Evolutionary conservation across 2,888 invertebrate species (phyloP).

Genomic region (Meteorus colon): DNA sequence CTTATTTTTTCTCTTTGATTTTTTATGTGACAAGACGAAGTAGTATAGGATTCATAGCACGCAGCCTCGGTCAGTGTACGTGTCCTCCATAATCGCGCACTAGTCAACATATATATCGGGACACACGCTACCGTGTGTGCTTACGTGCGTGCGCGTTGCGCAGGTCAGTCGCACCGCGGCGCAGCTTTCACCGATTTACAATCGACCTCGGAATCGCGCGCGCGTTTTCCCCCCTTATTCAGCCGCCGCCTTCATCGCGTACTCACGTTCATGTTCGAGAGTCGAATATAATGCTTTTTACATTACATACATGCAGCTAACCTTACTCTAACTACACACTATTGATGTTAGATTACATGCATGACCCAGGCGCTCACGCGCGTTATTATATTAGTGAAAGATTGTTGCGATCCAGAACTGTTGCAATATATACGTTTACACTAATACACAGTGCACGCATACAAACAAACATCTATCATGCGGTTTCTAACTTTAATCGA

Average conservation of each 20-base stretch:
- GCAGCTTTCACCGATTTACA: constrained; percentile 55
- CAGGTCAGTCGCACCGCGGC: constrained; percentile 57
- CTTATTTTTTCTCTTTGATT: constrained; percentile 41
- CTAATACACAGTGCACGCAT: not conserved
- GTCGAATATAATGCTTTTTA: constrained; percentile 7
- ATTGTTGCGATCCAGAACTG: not conserved
- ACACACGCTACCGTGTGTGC: constrained; percentile 46
- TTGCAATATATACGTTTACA: not conserved
- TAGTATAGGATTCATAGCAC: constrained; percentile 37
- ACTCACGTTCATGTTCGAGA: constrained; percentile 25
- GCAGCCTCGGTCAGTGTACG: constrained; percentile 44
- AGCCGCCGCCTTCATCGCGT: constrained; percentile 28
- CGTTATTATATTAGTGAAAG: not conserved
- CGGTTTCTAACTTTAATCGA: constrained; percentile 3
- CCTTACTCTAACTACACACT: not conserved
- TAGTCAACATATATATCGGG: constrained; percentile 27
- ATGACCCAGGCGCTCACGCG: constrained; percentile 1
- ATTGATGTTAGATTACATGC: constrained; percentile 10
- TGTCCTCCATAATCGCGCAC: constrained; percentile 37
- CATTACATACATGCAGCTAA: not conserved
- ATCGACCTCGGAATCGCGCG: constrained; percentile 41
- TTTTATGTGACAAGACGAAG: constrained; percentile 22
- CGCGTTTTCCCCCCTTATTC: constrained; percentile 40
- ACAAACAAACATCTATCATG: not conserved
- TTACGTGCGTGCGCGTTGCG: constrained; percentile 54